Percentiles rank a stretch among this genome's conserved stretches.
Conservation (phyloP, 1,140 invertebrate species). For the Augochlora pura region DNA sequence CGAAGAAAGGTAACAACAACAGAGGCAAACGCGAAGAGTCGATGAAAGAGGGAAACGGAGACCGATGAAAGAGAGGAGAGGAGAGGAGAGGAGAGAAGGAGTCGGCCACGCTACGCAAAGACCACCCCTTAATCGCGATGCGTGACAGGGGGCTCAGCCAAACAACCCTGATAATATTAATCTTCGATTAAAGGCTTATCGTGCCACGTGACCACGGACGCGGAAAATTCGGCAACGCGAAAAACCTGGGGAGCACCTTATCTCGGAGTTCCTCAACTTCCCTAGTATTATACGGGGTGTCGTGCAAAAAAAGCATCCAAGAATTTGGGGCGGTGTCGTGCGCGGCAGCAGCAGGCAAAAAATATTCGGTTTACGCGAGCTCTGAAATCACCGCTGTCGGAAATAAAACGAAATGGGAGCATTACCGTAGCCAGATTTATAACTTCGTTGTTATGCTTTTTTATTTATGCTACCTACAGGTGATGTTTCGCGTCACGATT, state of each 20-base stretch:
- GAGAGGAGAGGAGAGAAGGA: slow-evolving; percentile 26
- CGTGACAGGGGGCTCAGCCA: slow-evolving; percentile 55
- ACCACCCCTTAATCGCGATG: slow-evolving; percentile 63
- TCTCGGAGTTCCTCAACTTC: slow-evolving; percentile 29
- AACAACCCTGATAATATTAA: slow-evolving; percentile 66
- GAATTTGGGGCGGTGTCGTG: background rate
- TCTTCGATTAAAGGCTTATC: slow-evolving; percentile 71
- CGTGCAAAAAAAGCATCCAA: background rate
- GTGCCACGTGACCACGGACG: slow-evolving; percentile 42
- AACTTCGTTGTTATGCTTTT: background rate
- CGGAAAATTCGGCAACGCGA: slow-evolving; percentile 65
- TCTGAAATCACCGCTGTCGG: background rate
- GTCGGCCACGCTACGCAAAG: slow-evolving; percentile 50
- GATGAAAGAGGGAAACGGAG: slow-evolving; percentile 20
- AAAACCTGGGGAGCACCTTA: slow-evolving; percentile 59
- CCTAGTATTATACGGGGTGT: background rate
- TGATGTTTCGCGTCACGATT: too few species aligned
- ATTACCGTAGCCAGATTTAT: background rate
- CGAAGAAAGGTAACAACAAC: background rate
- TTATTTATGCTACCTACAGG: background rate
- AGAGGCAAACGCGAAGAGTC: background rate
- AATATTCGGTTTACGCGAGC: background rate
- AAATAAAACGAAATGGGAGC: background rate
- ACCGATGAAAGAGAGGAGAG: slow-evolving; percentile 13
- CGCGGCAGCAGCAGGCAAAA: background rate